Base-by-base conservation (phyloP, 2,797 vertebrate species). In the Spinus pinus region DNA sequence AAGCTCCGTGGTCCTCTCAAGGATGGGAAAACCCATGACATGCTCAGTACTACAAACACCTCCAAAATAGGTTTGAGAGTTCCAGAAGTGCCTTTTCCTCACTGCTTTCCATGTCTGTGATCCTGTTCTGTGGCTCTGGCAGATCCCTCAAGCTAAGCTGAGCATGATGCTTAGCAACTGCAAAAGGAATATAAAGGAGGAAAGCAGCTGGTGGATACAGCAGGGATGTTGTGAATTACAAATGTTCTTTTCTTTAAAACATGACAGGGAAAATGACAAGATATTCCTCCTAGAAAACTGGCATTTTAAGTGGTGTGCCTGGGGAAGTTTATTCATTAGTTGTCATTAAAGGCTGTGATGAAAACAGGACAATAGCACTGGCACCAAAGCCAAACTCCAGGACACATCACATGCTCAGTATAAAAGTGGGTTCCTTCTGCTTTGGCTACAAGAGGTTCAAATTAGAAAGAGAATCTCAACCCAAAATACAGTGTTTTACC, bases 321-420 rank as follows among this genome's bases (percentile, higher is more conserved):
- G 17, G 5, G 39, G 65, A 77, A 72, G 1, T 89, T 75, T 44
- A 18, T 62, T 87, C 33, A 22, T 88, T 49, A 67, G 66, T 3
- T 64, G 64, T 24, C 64, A 61, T n/a, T 57, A 81, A 64, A 60
- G 23, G 70, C 20, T 91, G 28, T 60, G 57, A 83, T 50, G 46
- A 56, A 56, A 82, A 67, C 3, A 71, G 80, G 37, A 42, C 65
- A 82, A 35, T 1, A 57, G 33, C 49, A 25, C 1, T 73, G 47
- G 41, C 49, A 79, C 56, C 50, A 56, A 17, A 86, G 49, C 9
- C 42, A 66, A 37, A 49, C 37, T 56, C 31, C 41, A 74, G 53
- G 21, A 46, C 9, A 28, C 7, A 60, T 33, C 9, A 84, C 66
- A 60, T 65, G 8, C 15, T 51, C 0, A 0, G 16, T n/a, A n/a